Conservation (phyloP, 1,140 invertebrate genomes). For the Drosophila malerkotliana region DNA sequence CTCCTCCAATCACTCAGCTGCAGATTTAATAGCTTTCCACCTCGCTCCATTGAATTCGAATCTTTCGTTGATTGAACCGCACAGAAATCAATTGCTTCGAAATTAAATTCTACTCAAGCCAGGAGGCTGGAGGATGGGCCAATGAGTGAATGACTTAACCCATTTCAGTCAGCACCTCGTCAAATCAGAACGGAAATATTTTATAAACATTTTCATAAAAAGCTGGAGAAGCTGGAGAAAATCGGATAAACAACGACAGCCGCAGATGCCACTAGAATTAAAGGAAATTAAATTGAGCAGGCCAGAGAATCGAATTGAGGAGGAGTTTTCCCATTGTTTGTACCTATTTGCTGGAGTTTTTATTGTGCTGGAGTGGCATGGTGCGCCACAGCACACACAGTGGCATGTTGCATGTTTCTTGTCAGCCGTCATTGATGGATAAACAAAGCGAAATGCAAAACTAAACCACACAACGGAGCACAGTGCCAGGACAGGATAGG, state of each 20-base stretch:
- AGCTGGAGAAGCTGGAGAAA: conserved; percentile 11
- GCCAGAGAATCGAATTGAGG: conserved; percentile 30
- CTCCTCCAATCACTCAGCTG: conserved; percentile 2
- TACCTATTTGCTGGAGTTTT: conserved; percentile 31
- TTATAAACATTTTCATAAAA: conserved; percentile 75
- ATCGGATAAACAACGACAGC: conserved; percentile 31
- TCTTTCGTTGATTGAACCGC: conserved; percentile 56
- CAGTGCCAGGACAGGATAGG: background rate
- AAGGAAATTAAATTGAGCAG: conserved; percentile 77
- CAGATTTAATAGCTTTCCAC: conserved; percentile 13
- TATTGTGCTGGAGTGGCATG: conserved; percentile 22
- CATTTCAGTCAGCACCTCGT: conserved; percentile 71
- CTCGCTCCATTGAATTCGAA: conserved; percentile 22
- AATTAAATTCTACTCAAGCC: conserved; percentile 26
- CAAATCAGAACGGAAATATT: conserved; percentile 77
- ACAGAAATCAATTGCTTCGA: conserved; percentile 49
- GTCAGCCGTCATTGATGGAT: conserved; percentile 76
- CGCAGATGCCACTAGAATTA: conserved; percentile 52
- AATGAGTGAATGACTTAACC: conserved; percentile 70
- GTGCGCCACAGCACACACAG: conserved; percentile 12
- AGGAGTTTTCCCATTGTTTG: conserved; percentile 35
- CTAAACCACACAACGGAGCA: conserved; percentile 15
- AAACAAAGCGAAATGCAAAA: conserved; percentile 67
- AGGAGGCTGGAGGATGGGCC: conserved; percentile 10
- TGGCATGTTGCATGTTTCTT: conserved; percentile 73